These are phyloP conservation scores for Silurus aristotelis DNA, from an alignment of 2,797 vertebrate species.

Conservation along the genomic window DNA sequence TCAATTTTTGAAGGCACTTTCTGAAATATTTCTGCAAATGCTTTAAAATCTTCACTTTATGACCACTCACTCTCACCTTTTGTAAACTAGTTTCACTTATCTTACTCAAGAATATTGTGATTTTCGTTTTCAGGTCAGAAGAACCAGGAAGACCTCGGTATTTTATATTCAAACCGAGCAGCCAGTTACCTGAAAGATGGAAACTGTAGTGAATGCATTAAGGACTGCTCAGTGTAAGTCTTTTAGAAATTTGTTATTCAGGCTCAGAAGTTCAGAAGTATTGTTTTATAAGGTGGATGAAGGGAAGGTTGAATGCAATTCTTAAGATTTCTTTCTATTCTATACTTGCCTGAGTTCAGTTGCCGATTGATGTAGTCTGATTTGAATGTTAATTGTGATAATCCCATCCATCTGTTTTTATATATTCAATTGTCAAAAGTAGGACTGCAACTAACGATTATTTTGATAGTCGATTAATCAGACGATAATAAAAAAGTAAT, in stretches of 20 bases:
- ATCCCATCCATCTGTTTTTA: no score
- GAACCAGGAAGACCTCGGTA: slow-evolving; percentile 78
- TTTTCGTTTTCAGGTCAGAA: slow-evolving; percentile 67
- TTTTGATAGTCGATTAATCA: no score
- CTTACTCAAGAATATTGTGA: neutral
- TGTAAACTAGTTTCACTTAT: neutral
- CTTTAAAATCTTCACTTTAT: neutral
- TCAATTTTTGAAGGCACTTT: neutral
- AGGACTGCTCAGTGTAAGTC: slow-evolving; percentile 85
- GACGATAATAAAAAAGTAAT: no score
- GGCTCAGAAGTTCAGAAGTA: no score
- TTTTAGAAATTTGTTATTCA: neutral
- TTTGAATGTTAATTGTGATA: neutral
- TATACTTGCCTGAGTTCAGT: neutral
- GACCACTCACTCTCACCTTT: neutral
- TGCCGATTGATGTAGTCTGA: neutral
- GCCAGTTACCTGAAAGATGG: slow-evolving; percentile 88
- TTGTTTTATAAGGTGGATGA: neutral
- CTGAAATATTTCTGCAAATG: neutral
- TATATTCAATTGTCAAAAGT: no score
- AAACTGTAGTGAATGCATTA: slow-evolving; percentile 85
- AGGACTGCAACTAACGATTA: no score
- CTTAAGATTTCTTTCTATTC: neutral
- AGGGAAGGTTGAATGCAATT: neutral
- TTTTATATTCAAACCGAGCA: slow-evolving; percentile 89